phyloP scores from a whole-genome alignment of 1,140 invertebrate species.

The Lordiphosa collinella region DNA sequence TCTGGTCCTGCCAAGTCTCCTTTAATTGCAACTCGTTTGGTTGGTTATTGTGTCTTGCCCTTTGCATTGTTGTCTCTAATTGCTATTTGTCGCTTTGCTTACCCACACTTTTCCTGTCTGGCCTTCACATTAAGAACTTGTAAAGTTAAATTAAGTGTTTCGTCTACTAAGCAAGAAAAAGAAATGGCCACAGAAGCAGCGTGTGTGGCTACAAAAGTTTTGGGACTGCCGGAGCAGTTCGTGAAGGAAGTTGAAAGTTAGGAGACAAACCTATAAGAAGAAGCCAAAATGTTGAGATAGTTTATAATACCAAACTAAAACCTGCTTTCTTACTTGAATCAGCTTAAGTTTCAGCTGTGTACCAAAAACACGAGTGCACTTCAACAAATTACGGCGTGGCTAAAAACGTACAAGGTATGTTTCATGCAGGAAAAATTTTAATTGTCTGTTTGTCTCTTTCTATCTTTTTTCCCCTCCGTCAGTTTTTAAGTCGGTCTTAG shows the following conservation, averaged over 20 bases:
- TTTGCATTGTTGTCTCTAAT: slow-evolving; percentile 47
- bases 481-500: no score
- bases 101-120: slow-evolving; percentile 45
- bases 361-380: no score
- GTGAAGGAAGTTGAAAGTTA: slow-evolving; percentile 16
- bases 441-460: no score
- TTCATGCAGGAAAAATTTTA: no score
- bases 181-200: slow-evolving; percentile 35
- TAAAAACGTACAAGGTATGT: no score
- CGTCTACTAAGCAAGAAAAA: slow-evolving; percentile 64
- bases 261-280: neutral
- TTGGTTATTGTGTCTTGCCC: slow-evolving; percentile 7
- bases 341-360: neutral
- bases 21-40: slow-evolving; percentile 54
- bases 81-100: slow-evolving; percentile 50
- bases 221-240: no score
- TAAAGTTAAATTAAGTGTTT: slow-evolving; percentile 77
- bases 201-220: slow-evolving; percentile 56
- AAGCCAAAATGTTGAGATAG: no score
- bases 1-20: slow-evolving; percentile 16
- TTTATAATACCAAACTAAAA: no score
- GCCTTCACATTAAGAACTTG: slow-evolving; percentile 73
- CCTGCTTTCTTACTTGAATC: neutral
- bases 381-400: no score
- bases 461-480: no score